Evolutionary conservation across 2,888 invertebrate species (phyloP).

Genomic region (Neoitamus cyanurus): DNA sequence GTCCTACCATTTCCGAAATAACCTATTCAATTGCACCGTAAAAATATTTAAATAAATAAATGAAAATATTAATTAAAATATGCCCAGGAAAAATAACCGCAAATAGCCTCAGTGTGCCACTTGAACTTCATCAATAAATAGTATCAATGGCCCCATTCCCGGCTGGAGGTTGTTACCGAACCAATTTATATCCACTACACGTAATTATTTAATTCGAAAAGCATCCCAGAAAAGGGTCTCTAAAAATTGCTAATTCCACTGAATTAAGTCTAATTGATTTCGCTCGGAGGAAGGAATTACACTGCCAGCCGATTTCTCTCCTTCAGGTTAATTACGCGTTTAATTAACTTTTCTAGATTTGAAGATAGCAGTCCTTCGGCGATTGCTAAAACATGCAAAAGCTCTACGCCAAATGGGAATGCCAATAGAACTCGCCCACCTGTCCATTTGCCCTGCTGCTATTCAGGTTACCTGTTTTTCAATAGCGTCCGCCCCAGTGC

Average conservation of each 20-base stretch:
- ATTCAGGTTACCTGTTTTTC: background rate
- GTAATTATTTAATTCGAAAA: background rate
- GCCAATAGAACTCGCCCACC: slow-evolving; percentile 10
- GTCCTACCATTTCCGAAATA: too few species aligned
- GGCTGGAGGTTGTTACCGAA: background rate
- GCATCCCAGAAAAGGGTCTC: background rate
- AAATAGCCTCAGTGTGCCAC: background rate
- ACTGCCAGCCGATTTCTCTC: background rate
- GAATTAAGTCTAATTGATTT: slow-evolving; percentile 5
- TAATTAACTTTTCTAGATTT: slow-evolving; percentile 39
- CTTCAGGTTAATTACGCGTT: slow-evolving; percentile 26
- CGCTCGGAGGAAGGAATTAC: background rate
- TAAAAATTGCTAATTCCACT: background rate
- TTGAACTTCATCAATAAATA: background rate
- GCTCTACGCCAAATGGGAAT: background rate
- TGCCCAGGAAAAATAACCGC: background rate
- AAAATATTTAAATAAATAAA: too few species aligned
- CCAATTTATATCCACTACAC: slow-evolving; percentile 1
- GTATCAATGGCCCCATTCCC: background rate
- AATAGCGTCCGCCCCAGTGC: background rate
- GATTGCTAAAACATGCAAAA: slow-evolving; percentile 5
- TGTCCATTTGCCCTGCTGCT: background rate
- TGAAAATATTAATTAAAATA: background rate
- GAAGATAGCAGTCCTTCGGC: background rate
- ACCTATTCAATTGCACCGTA: too few species aligned